A percentile compares a stretch with the other conserved stretches of the same genome.
phyloP scores from a whole-genome alignment of 2,113 vertebrate genomes.

The Indicator maculatus region DNA sequence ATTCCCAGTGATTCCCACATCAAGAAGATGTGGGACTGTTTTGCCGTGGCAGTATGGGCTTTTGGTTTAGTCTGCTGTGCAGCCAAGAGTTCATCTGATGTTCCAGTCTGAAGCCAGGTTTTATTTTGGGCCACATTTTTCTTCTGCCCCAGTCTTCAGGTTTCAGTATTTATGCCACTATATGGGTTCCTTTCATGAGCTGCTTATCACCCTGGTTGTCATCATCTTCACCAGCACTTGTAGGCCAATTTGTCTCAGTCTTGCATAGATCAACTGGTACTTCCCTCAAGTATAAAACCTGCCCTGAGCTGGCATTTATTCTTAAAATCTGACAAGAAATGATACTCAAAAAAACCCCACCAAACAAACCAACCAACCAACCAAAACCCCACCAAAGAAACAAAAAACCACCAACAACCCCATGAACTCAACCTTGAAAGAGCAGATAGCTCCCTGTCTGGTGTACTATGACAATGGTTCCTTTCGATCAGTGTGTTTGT shows the following conservation, averaged over 20 bases:
- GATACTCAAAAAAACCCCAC: background rate
- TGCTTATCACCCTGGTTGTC: background rate
- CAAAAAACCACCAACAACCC: background rate
- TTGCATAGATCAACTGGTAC: background rate
- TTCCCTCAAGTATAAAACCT: background rate
- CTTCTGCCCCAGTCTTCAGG: background rate
- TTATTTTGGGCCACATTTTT: background rate
- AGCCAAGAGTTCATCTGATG: background rate
- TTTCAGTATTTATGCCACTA: background rate
- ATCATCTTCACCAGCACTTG: background rate
- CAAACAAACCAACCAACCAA: background rate
- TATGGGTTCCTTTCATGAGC: background rate
- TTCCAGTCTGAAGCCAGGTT: background rate
- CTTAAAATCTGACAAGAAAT: slow-evolving; percentile 34
- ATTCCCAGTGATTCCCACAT: background rate
- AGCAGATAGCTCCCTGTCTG: slow-evolving; percentile 1
- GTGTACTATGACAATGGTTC: background rate
- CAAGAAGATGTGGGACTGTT: background rate
- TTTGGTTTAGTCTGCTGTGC: background rate
- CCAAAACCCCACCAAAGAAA: background rate
- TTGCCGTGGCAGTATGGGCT: background rate
- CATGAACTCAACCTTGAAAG: background rate
- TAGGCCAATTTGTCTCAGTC: background rate
- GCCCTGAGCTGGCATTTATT: background rate
- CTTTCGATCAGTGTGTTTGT: slow-evolving; percentile 28